Evolutionary conservation across 2,888 invertebrate species (phyloP).

Genomic region (Slavum lentiscoides): DNA sequence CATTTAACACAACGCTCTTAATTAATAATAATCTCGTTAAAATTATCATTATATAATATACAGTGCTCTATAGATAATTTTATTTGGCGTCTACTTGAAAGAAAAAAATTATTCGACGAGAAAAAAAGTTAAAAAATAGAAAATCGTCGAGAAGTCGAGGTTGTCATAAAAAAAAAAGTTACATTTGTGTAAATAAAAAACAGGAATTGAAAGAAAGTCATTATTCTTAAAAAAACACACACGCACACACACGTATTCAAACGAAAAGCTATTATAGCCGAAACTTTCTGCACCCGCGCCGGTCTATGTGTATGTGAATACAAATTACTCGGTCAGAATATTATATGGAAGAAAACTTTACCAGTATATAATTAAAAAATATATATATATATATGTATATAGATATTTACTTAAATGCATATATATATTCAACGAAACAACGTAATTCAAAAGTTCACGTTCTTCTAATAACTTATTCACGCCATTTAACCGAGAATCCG

Average conservation of each 20-base stretch:
- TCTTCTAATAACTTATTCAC: slow-evolving; percentile 28
- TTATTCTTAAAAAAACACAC: slow-evolving; percentile 12
- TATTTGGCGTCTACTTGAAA: neutral
- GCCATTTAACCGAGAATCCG: slow-evolving; percentile 23
- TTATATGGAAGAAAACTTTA: slow-evolving; percentile 28
- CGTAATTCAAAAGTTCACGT: slow-evolving; percentile 21
- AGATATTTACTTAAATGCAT: too few species aligned
- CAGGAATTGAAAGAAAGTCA: neutral
- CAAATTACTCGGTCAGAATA: slow-evolving; percentile 12
- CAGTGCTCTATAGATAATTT: too few species aligned
- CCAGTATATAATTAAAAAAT: slow-evolving; percentile 20
- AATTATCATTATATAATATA: too few species aligned
- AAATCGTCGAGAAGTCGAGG: neutral
- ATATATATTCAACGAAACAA: neutral
- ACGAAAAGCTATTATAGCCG: slow-evolving; percentile 25
- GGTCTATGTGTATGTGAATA: slow-evolving; percentile 23
- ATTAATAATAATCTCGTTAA: too few species aligned
- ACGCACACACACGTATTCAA: neutral
- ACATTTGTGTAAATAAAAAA: neutral
- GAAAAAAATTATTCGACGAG: neutral
- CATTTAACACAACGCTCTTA: too few species aligned
- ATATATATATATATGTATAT: slow-evolving; percentile 6
- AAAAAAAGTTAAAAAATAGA: slow-evolving; percentile 1
- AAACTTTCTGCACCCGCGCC: slow-evolving; percentile 31
- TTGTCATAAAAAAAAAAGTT: slow-evolving; percentile 21